A percentile compares a stretch with the other conserved stretches of the same genome.
Evolutionary conservation across 2,888 invertebrate genomes (phyloP).

Genomic region (Platynereis dumerilii): DNA sequence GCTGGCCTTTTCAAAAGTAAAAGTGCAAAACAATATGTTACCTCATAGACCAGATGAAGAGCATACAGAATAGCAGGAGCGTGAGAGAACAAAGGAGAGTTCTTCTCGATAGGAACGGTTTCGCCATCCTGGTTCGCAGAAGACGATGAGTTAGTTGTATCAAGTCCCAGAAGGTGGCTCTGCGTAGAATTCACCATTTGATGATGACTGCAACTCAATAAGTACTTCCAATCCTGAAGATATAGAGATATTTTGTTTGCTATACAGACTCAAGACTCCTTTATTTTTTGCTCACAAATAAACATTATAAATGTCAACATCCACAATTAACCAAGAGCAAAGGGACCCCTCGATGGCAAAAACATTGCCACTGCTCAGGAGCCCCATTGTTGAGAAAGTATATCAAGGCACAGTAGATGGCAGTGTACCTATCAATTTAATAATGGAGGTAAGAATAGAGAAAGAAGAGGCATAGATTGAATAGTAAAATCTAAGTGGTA

Average conservation of each 20-base stretch:
- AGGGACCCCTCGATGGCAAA: too few relatives aligned
- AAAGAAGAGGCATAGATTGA: too few relatives aligned
- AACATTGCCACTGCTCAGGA: too few relatives aligned
- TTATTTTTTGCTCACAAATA: too few relatives aligned
- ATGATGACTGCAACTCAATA: slow-evolving; percentile 71
- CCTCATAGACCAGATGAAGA: slow-evolving; percentile 87
- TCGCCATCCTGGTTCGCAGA: background rate
- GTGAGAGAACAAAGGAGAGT: slow-evolving; percentile 74
- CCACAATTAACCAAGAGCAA: too few relatives aligned
- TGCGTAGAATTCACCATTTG: slow-evolving; percentile 18
- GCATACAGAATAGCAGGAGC: slow-evolving; percentile 79
- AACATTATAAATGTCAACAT: too few relatives aligned
- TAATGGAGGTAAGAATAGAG: too few relatives aligned
- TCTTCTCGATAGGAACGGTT: slow-evolving; percentile 22
- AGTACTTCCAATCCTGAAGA: slow-evolving; percentile 78
- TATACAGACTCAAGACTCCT: background rate
- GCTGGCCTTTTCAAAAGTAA: too few relatives aligned
- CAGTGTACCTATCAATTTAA: too few relatives aligned
- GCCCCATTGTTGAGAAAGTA: too few relatives aligned
- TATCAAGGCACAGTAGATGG: too few relatives aligned
- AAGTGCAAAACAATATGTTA: slow-evolving; percentile 37
- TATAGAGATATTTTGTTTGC: background rate
- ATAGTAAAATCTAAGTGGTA: too few relatives aligned
- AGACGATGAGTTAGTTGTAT: background rate
- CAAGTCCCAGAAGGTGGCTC: slow-evolving; percentile 27